A percentile compares a stretch with the other conserved stretches of the same genome.
Conservation (phyloP, 2,797 vertebrate genomes). For the Gymnoscopelus braueri region DNA sequence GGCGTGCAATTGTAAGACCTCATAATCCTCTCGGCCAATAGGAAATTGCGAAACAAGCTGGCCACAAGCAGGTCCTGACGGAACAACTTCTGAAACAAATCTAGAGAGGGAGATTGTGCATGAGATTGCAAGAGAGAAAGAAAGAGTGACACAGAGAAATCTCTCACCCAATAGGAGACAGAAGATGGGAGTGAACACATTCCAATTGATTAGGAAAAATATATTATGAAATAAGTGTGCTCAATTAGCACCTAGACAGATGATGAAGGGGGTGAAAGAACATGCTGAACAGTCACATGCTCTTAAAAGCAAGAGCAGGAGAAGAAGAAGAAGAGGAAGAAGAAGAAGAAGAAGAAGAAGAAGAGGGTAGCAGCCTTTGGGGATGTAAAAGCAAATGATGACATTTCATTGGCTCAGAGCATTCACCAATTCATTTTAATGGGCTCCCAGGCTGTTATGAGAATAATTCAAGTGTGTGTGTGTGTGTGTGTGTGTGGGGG, state of each 20-base stretch:
- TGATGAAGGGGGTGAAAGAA: too few species aligned
- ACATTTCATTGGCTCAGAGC: conserved; percentile 39
- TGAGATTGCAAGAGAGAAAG: conserved; percentile 8
- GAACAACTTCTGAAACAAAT: conserved; percentile 98
- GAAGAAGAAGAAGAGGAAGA: neutral
- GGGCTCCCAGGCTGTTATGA: conserved; percentile 40
- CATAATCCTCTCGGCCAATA: conserved; percentile 97
- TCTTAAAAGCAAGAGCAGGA: too few species aligned
- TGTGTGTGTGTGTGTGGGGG: conserved; percentile 14
- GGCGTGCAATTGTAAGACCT: conserved; percentile 98
- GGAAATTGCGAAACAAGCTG: conserved; percentile 95
- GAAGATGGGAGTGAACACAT: too few species aligned
- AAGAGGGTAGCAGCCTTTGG: too few species aligned
- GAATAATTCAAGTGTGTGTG: conserved; percentile 22
- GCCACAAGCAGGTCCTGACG: conserved; percentile 96
- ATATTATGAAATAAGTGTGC: too few species aligned
- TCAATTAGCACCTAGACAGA: too few species aligned
- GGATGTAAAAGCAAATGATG: conserved; percentile 6
- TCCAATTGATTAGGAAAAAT: too few species aligned
- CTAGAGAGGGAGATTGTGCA: conserved; percentile 68
- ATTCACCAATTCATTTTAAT: conserved; percentile 56
- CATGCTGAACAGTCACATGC: too few species aligned
- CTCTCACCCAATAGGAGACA: too few species aligned
- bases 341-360: neutral
- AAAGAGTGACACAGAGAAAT: neutral